Base-by-base conservation (phyloP, 2,888 invertebrate genomes). In the Lithophane leautieri region DNA sequence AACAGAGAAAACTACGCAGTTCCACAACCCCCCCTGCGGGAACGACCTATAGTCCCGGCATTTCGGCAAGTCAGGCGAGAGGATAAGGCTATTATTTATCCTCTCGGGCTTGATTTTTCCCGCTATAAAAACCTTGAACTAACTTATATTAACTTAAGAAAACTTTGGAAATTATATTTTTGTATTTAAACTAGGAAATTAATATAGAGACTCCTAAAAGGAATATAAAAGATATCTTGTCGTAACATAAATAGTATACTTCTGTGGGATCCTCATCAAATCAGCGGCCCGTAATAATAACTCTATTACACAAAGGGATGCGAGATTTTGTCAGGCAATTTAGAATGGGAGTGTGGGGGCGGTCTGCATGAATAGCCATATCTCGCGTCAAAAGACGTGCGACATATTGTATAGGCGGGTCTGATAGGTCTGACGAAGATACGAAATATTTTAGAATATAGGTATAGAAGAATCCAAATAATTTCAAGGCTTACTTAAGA, bases 1-100 rank as follows among this genome's bases (percentile, higher is more conserved):
- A 94, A 96, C 96, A 75, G 90, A 91, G 94, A 94, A 95, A 95
- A 95, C 94, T 95, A 93, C 95, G 94, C 92, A 93, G 91, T 95
- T 94, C 91, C 89, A 91, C 90, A 90, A 91, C 90, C 92, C 90
- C 90, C 90, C 90, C 88, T 84, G 78, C 71, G 86, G 81, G 77
- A 87, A 89, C 82, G 83, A 85, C 86, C 87, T 81, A 85, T 78
- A 86, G 85, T 86, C 83, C 78, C 88, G 86, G 78, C 82, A 89
- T 89, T 90, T 90, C 89, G 50, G 50, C 88, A 89, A 86, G 84
- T 81, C 86, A 81, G 83, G 85, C 87, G 81, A 83, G 83, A 84
- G 81, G 78, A 89, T 88, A 86, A 86, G 86, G 77, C 81, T 76
- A 82, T 86, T 90, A 88, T 88, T 89, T 87, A 88, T 86, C 22